Conservation (phyloP, 2,888 invertebrate genomes). For the Trissolcus brochymenae region DNA sequence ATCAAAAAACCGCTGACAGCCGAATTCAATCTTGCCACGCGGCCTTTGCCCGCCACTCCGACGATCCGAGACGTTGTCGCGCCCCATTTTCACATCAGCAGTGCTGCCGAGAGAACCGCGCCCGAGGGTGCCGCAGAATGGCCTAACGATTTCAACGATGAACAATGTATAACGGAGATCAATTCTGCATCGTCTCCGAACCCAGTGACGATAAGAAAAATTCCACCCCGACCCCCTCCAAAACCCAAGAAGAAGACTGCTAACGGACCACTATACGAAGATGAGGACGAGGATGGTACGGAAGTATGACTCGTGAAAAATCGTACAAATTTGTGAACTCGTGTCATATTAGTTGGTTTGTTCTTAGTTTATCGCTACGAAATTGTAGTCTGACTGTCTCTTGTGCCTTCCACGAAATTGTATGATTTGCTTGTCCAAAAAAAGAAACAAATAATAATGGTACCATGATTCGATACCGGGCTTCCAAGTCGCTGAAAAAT, state of each 20-base stretch:
- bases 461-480: slow-evolving; percentile 41
- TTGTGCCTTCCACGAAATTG: slow-evolving; percentile 69
- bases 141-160: slow-evolving; percentile 79
- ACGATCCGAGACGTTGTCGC: slow-evolving; percentile 48
- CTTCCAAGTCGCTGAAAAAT: slow-evolving; percentile 38
- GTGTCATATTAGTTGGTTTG: slow-evolving; percentile 8
- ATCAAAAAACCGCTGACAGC: slow-evolving; percentile 85
- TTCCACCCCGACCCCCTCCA: slow-evolving; percentile 89
- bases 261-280: slow-evolving; percentile 88
- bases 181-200: slow-evolving; percentile 75
- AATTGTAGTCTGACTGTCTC: slow-evolving; percentile 65
- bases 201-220: slow-evolving; percentile 80
- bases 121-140: slow-evolving; percentile 77
- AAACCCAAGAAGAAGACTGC: slow-evolving; percentile 86
- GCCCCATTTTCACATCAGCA: slow-evolving; percentile 60
- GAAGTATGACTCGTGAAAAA: slow-evolving; percentile 81
- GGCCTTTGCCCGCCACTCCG: slow-evolving; percentile 83
- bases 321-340: slow-evolving; percentile 16
- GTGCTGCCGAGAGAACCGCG: slow-evolving; percentile 70
- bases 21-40: slow-evolving; percentile 78
- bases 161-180: slow-evolving; percentile 78
- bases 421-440: slow-evolving; percentile 39
- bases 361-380: slow-evolving; percentile 43
- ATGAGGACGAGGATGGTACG: slow-evolving; percentile 92
- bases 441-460: slow-evolving; percentile 1